These are phyloP conservation scores for Poicephalus meyeri DNA, from an alignment of 2,113 vertebrate species.

Conservation along the genomic window DNA sequence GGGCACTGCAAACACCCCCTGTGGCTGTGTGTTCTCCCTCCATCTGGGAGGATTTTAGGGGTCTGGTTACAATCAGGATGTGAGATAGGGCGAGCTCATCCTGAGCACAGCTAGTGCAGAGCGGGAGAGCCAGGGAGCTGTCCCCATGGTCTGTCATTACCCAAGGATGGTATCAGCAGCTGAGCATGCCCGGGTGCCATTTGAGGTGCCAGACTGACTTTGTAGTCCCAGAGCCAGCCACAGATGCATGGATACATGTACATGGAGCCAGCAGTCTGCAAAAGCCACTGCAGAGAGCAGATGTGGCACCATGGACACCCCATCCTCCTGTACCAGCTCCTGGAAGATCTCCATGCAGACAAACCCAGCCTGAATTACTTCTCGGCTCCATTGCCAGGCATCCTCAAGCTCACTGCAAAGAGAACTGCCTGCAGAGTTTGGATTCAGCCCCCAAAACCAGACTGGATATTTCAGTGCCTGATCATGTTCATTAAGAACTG, in stretches of 20 bases:
- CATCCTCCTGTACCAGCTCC: background rate
- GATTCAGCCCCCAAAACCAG: background rate
- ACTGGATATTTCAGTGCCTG: background rate
- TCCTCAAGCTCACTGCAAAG: background rate
- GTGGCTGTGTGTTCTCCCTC: background rate
- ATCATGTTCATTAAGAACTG: background rate
- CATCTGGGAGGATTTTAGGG: background rate
- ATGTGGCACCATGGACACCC: background rate
- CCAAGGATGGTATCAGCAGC: background rate
- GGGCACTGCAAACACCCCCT: background rate
- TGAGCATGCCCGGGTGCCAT: background rate
- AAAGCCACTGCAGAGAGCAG: background rate
- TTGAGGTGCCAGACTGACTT: background rate
- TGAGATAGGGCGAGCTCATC: background rate
- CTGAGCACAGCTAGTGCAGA: background rate
- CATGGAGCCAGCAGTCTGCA: background rate
- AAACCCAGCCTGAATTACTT: background rate
- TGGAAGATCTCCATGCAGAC: background rate
- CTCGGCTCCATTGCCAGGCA: background rate
- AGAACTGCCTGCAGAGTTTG: background rate
- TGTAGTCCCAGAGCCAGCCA: background rate
- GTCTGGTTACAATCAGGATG: background rate
- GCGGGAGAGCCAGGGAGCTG: background rate
- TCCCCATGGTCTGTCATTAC: background rate
- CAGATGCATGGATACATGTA: fast-evolving